Evolutionary conservation across 2,113 vertebrate species (phyloP), one percentile per base, ranked within the genome.

Genomic region (Helogale parvula): DNA sequence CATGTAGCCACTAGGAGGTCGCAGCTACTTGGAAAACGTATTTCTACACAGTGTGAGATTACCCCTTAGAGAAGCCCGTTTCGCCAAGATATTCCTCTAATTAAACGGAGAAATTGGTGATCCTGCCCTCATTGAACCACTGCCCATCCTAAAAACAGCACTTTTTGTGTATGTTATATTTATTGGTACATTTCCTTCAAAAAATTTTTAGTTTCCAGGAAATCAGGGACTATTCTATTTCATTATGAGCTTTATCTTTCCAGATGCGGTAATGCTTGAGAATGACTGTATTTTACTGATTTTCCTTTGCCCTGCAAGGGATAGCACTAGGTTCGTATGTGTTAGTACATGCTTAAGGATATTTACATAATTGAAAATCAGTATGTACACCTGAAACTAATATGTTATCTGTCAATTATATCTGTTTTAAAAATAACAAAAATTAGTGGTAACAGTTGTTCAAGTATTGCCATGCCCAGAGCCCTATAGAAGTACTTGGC

Each of bases 361-460:
- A 79, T 71, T 90, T 85, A 79, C 8, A 68, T 93, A 96, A 77
- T n/a, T 90, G 21, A 85, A 90, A 79, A n/a, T 85, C 29, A 65
- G 19, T 71, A 72, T 93, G 45, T 86, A 76, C 17, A 80, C 31
- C 16, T 88, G 84, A 69, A 88, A 71, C 35, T 29, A 60, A 68
- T 87, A 57, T 68, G 71, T 41, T 87, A 41, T 52, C 38, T 91
- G 16, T 45, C 6, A 69, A 57, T 80, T 60, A 38, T 79, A 60
- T 69, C 38, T 57, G 4, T 57, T 71, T 71, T 41, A 54, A 60
- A 19, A 93, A 54, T 35, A 80, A 88, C 86, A 45, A 72, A 72
- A 94, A 88, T 47, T 66, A 60, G 27, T 68, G 66, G 35, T 91
- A 68, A 82, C 81, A 19, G 31, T 83, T 94, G 7, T 41, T 93